Evolutionary conservation across 2,797 vertebrate genomes (phyloP), one percentile per base, ranked within the genome.

Genomic region (Peromyscus aztecus): DNA sequence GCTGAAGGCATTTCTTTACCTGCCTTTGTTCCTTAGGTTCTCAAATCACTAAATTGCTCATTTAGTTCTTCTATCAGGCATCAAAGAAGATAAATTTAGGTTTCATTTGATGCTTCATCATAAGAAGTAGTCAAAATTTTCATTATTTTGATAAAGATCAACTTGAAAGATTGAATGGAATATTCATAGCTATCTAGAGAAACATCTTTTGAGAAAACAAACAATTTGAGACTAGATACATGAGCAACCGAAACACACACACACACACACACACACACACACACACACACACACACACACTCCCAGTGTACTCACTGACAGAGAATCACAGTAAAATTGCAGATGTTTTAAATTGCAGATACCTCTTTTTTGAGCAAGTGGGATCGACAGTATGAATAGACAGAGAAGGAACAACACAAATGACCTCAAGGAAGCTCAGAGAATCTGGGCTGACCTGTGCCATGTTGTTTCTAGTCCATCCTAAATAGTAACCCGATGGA

Each of bases 151-250:
- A 43, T 75, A 97, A 92, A 73, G 40, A 40, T 31, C 5, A 24
- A 29, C n/a, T 93, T 90, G 89, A 86, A 93, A 76, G 59, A 71
- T 82, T 94, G 93, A 94, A 85, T 89, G 89, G 77, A 19, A 84
- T 43, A 91, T 40, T 94, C 59, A 89, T 17, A 97, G 87, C 17
- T 84, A 93, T 63, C 95, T 84, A 90, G 49, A 96, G 75, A 93
- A 92, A 61, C 1, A 81, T 55, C 40, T n/a, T 69, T 78, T 89
- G 43, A 31, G 49, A 93, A 97, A 81, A 89, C 5, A 90, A 96
- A 76, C 52, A 95, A 90, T 81, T 81, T 61, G 78, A 90, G 75
- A 82, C 29, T 59, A 57, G 10, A 57, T 71, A 92, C 37, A 92
- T 4, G 8, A 67, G 82, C 84, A 92, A 52, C 46, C 57, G 3